Evolutionary conservation across 2,113 vertebrate species (phyloP), one percentile per base, ranked within the genome.

Genomic region (Plectropomus leopardus): DNA sequence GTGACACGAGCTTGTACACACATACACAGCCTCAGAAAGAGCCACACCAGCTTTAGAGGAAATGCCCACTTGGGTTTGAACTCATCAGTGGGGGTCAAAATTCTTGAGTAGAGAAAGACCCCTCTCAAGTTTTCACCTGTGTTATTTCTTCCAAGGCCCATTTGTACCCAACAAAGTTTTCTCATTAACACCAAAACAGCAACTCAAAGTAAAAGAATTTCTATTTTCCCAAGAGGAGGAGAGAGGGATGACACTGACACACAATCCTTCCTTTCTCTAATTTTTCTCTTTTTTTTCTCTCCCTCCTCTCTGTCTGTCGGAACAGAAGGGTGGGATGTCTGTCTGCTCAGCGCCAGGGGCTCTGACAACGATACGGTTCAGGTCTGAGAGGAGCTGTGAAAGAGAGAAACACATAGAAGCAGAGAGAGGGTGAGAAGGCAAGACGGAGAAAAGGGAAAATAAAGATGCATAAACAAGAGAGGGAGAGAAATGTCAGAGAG

Each of bases 291-390:
- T 65, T 34, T 59, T 32, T 13, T 5, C 34, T 16, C 9, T 5
- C 42, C 16, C 30, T 32, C 55, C 47, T 55, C 44, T 88, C 73
- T 59, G 28, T 74, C 76, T 83, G 79, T 86, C 34, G 30, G 45
- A 74, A 73, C 66, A 75, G 47, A 80, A 77, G 68, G 81, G 67
- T 72, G 83, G 85, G 82, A 82, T 72, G 88, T 73, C 82, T 84
- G 74, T 86, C 84, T 90, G 68, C 72, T 84, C 75, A 87, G 76
- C 8, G 83, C 88, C 92, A 83, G 87, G 61, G 92, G 88, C 91
- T 86, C 82, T 86, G 88, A 89, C 88, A 94, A 64, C 10, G 84
- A 92, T 93, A 91, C 36, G 65, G 83, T 85, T 92, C 77, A 82
- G 89, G 89, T 93, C 84, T 81, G 81, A 77, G 84, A 85, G 76